Evolutionary conservation across 2,113 vertebrate genomes (phyloP).

Genomic region (Ptilonorhynchus violaceus): DNA sequence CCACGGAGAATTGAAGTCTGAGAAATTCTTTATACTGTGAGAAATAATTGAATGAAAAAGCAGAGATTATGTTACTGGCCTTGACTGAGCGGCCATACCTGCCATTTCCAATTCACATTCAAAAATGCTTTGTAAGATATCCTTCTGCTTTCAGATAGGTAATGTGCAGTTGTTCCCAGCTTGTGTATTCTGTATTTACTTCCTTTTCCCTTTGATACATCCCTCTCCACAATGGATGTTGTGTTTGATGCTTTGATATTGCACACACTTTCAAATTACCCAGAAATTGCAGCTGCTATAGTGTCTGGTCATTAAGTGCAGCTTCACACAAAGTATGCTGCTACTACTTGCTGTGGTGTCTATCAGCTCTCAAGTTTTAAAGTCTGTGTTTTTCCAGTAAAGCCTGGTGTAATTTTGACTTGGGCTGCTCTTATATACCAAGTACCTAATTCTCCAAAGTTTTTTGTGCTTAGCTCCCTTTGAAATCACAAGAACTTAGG

Average conservation of each 20-base stretch:
- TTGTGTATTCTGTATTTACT: neutral
- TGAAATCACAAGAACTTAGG: conserved; percentile 38
- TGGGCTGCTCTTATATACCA: neutral
- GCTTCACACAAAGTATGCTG: neutral
- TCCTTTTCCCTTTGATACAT: neutral
- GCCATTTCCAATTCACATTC: neutral
- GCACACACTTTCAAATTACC: neutral
- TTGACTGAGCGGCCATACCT: neutral
- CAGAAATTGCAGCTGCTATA: conserved; percentile 14
- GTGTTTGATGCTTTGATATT: neutral
- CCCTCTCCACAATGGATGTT: neutral
- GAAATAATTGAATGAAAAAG: conserved; percentile 6
- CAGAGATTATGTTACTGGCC: neutral
- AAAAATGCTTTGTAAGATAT: neutral
- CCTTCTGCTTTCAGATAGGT: neutral
- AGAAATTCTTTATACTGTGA: neutral
- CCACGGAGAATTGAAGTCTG: neutral
- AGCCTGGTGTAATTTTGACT: conserved; percentile 9
- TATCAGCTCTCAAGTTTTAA: conserved; percentile 42
- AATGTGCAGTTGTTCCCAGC: neutral
- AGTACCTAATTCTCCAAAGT: neutral
- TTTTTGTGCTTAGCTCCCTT: neutral
- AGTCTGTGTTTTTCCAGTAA: conserved; percentile 35
- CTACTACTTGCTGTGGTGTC: conserved; percentile 8
- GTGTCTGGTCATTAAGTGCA: neutral